Evolutionary conservation across 2,888 invertebrate species (phyloP).

Genomic region (Fragum fragum): DNA sequence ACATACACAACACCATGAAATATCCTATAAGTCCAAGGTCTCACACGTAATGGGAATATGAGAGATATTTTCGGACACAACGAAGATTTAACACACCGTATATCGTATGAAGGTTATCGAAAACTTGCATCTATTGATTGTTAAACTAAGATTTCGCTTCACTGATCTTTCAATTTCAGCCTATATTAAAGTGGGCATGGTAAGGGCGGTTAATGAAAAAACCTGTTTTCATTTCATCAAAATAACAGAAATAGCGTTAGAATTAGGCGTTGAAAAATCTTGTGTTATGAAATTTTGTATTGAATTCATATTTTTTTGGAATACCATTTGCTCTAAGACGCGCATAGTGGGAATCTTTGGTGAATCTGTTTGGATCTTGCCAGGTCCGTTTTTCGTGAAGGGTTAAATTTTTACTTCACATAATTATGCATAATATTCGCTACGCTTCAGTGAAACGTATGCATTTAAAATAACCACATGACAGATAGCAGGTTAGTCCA

Average conservation of each 20-base stretch:
- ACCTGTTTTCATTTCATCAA: background rate
- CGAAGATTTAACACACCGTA: conserved; percentile 1
- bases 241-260: background rate
- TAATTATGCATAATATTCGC: background rate
- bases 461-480: background rate
- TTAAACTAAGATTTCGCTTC: background rate
- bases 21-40: background rate
- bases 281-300: too few species aligned
- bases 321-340: too few species aligned
- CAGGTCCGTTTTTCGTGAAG: background rate
- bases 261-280: too few species aligned
- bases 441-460: background rate
- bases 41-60: background rate
- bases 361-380: too few species aligned
- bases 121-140: conserved; percentile 22
- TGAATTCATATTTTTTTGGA: too few species aligned
- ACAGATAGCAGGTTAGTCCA: background rate
- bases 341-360: too few species aligned
- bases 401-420: background rate
- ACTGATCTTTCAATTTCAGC: background rate
- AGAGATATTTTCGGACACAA: conserved; percentile 7
- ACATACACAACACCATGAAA: background rate
- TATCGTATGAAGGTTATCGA: conserved; percentile 2
- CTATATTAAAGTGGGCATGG: background rate
- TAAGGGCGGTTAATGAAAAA: background rate